Conservation (phyloP, 2,113 vertebrate genomes). For the Solea solea region DNA sequence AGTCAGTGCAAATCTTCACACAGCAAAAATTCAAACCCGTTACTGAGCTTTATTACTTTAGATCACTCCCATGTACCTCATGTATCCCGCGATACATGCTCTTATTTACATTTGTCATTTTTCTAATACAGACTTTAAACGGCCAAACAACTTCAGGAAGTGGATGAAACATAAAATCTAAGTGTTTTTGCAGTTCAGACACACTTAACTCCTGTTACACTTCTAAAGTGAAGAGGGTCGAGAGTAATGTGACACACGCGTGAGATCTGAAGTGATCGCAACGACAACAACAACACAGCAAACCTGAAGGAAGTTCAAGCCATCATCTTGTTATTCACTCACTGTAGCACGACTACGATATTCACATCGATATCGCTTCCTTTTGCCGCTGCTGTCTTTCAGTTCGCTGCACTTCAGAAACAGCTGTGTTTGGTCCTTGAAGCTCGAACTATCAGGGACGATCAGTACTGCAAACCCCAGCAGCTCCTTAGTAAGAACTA, state of each 20-base stretch:
- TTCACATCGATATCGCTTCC: conserved; percentile 41
- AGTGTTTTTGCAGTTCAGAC: background rate
- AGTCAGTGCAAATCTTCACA: background rate
- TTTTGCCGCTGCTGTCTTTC: conserved; percentile 38
- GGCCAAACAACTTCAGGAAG: background rate
- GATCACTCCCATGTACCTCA: background rate
- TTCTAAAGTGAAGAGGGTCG: background rate
- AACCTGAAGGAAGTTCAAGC: conserved; percentile 69
- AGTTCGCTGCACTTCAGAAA: background rate
- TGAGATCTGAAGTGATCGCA: conserved; percentile 11
- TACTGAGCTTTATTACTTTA: background rate
- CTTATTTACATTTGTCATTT: background rate
- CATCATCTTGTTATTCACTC: conserved; percentile 53
- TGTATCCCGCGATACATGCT: background rate
- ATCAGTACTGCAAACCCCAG: conserved; percentile 42
- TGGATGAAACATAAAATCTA: background rate
- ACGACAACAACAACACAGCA: conserved; percentile 37
- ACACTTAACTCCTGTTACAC: background rate
- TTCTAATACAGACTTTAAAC: background rate
- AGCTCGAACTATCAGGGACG: conserved; percentile 37
- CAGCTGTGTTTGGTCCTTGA: conserved; percentile 13
- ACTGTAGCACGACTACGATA: conserved; percentile 56
- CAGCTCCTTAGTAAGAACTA: conserved; percentile 59
- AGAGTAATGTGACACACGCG: background rate
- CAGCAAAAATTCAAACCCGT: background rate